Percentiles rank a stretch among this genome's conserved stretches.
These are phyloP conservation scores for Ictidomys tridecemlineatus DNA, from an alignment of 2,113 vertebrate genomes.

Conservation along the genomic window DNA sequence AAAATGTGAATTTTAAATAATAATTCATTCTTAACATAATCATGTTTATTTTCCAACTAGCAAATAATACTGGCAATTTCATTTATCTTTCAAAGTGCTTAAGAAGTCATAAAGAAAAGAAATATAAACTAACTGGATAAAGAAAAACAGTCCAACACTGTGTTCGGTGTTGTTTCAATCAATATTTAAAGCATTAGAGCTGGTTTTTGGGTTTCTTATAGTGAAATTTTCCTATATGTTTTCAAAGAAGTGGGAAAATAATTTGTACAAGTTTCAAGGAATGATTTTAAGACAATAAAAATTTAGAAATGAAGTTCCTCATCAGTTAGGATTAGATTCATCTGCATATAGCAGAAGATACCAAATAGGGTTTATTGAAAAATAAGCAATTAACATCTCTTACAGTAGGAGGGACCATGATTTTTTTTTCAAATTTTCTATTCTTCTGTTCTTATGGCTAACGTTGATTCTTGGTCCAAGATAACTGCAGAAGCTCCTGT, in stretches of 20 bases:
- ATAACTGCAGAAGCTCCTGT: background rate
- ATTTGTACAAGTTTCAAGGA: background rate
- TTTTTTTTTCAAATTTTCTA: background rate
- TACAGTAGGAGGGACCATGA: fast-evolving
- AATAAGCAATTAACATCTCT: background rate
- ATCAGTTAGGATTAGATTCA: background rate
- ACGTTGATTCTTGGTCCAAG: background rate
- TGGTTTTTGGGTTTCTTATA: background rate
- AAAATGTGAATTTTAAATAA: background rate
- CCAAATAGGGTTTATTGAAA: background rate
- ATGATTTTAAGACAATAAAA: background rate
- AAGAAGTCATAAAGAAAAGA: background rate
- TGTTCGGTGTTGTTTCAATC: background rate
- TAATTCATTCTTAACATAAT: background rate
- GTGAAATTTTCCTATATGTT: background rate
- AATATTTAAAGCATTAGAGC: background rate
- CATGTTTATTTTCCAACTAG: background rate
- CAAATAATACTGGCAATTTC: background rate
- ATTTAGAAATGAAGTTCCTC: background rate
- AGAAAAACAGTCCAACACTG: background rate
- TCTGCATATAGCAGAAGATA: background rate
- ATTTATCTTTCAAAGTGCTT: background rate
- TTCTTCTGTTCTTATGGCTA: background rate
- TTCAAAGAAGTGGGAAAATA: background rate
- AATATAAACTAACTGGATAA: background rate